Percentiles rank a stretch among this genome's conserved stretches.
Evolutionary conservation across 2,888 invertebrate genomes (phyloP).

Genomic region (Diploptera punctata): DNA sequence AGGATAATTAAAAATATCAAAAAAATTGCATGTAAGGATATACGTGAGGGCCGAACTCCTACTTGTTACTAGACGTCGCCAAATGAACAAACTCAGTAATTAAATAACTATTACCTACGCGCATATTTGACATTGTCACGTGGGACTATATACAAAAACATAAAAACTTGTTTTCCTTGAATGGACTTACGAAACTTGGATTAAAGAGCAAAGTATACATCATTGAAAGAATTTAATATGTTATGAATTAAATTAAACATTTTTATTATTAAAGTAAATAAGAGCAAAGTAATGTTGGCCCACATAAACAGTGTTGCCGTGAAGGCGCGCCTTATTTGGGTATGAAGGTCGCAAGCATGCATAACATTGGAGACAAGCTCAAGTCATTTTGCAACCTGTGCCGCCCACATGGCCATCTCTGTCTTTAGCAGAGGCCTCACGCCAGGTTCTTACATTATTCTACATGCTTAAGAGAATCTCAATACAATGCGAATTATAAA

Average conservation of each 20-base stretch:
- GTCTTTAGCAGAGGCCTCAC: not conserved
- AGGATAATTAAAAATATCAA: too few species aligned
- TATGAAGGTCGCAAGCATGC: slow-evolving; percentile 22
- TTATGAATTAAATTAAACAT: too few species aligned
- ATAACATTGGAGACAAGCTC: not conserved
- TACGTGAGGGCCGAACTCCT: not conserved
- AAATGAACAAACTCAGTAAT: not conserved
- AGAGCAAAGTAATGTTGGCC: not conserved
- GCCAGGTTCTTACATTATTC: too few species aligned
- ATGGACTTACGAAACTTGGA: not conserved
- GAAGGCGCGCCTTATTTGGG: slow-evolving; percentile 10
- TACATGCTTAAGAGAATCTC: too few species aligned
- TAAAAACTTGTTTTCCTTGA: not conserved
- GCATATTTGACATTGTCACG: not conserved
- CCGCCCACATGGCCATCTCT: not conserved
- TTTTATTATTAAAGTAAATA: too few species aligned
- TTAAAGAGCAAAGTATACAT: not conserved
- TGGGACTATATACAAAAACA: slow-evolving; percentile 10
- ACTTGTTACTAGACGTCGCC: not conserved
- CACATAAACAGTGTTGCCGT: not conserved
- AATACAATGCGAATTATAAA: too few species aligned
- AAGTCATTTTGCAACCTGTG: slow-evolving; percentile 26
- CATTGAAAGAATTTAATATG: too few species aligned
- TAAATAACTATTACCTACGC: not conserved
- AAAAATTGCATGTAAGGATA: too few species aligned